Percentiles rank a stretch among this genome's conserved stretches.
Evolutionary conservation across 1,140 invertebrate species (phyloP).

Genomic region (Metopolophium dirhodum): DNA sequence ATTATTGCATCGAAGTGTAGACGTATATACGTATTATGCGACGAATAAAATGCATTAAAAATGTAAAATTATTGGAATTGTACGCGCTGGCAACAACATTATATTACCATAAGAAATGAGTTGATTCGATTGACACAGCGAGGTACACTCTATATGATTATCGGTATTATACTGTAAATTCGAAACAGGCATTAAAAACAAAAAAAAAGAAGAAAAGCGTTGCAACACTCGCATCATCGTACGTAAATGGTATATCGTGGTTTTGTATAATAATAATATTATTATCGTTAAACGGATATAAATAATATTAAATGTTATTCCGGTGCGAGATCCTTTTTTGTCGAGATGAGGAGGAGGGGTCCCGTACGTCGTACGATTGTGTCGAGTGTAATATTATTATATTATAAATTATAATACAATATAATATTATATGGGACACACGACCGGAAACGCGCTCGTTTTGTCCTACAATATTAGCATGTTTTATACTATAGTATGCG

Average conservation of each 20-base stretch:
- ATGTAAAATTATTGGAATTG: not conserved
- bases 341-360: not conserved
- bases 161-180: not conserved
- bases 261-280: not conserved
- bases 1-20: not conserved
- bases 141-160: not conserved
- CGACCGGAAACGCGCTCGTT: not conserved
- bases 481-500: not conserved
- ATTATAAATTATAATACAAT: not conserved
- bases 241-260: not conserved
- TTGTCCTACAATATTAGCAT: not conserved
- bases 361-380: not conserved
- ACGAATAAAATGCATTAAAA: not conserved
- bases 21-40: not conserved
- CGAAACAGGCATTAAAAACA: not conserved
- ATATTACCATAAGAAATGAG: not conserved
- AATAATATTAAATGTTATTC: conserved; percentile 1
- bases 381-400: not conserved
- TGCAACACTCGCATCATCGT: not conserved
- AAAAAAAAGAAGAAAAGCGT: not conserved
- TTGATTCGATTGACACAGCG: not conserved
- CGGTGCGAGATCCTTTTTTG: not conserved
- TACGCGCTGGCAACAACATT: not conserved
- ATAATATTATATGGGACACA: not conserved
- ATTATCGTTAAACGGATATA: not conserved